These are phyloP conservation scores for Calephelis virginiensis DNA, from an alignment of 1,140 invertebrate species.

Conservation along the genomic window DNA sequence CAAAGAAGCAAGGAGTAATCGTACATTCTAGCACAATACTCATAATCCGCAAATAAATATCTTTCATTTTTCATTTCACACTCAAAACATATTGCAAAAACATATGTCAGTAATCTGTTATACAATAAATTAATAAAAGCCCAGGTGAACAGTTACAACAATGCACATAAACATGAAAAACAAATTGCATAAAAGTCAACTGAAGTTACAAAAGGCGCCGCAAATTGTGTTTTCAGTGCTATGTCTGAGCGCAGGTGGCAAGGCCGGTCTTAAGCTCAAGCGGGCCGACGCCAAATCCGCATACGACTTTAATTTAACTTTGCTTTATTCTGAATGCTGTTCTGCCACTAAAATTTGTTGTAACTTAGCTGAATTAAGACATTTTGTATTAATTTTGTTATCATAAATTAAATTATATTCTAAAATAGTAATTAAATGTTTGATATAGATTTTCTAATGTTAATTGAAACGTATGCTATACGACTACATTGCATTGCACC, in stretches of 20 bases:
- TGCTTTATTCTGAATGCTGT: constrained; percentile 58
- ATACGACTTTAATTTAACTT: constrained; percentile 76
- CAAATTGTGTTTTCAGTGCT: constrained; percentile 66
- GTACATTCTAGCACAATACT: too few relatives aligned
- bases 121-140: constrained; percentile 16
- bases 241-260: constrained; percentile 56
- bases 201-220: constrained; percentile 55
- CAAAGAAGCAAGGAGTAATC: too few relatives aligned
- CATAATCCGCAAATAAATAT: too few relatives aligned
- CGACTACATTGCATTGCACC: too few relatives aligned
- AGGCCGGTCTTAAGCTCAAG: constrained; percentile 52
- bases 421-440: too few relatives aligned
- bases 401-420: too few relatives aligned
- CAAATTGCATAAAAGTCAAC: constrained; percentile 67
- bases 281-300: constrained; percentile 61
- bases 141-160: constrained; percentile 35
- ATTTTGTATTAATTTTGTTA: constrained; percentile 7
- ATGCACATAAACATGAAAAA: constrained; percentile 44
- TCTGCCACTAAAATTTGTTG: constrained; percentile 60
- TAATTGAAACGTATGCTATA: too few relatives aligned
- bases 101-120: too few relatives aligned
- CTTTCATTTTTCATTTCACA: too few relatives aligned
- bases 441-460: too few relatives aligned
- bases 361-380: constrained; percentile 39
- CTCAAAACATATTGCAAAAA: too few relatives aligned